phyloP scores from a whole-genome alignment of 2,888 invertebrate genomes.

The Lottia gigantea region DNA sequence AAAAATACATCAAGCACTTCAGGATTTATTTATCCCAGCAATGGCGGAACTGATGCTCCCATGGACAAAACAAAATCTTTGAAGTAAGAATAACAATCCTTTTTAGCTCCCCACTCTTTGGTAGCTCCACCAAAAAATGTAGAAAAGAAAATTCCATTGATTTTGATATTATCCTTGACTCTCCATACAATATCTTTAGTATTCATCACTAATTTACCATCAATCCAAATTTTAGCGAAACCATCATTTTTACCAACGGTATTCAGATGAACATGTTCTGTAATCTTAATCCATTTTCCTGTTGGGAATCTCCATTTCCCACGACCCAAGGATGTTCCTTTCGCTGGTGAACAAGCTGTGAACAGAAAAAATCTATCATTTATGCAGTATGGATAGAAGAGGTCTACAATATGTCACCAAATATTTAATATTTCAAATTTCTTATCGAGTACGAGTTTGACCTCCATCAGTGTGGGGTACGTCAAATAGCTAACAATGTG shows the following conservation, averaged over 20 bases:
- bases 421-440: no score
- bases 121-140: conserved; percentile 51
- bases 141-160: conserved; percentile 48
- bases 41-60: background rate
- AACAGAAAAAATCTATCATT: no score
- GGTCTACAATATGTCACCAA: no score
- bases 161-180: conserved; percentile 29
- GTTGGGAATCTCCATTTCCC: conserved; percentile 31
- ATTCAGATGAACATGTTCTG: conserved; percentile 46
- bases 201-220: conserved; percentile 29
- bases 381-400: no score
- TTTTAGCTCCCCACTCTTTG: conserved; percentile 39
- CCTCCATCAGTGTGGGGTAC: no score
- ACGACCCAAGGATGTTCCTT: conserved; percentile 29
- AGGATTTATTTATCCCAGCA: no score
- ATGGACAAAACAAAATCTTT: conserved; percentile 39
- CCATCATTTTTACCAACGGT: conserved; percentile 38
- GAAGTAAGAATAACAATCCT: conserved; percentile 45
- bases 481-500: no score
- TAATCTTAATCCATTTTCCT: conserved; percentile 42
- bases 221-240: conserved; percentile 38
- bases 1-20: no score
- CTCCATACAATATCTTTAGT: conserved; percentile 37
- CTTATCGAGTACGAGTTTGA: no score
- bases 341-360: conserved; percentile 13